Conservation (phyloP, 2,797 vertebrate genomes). For the Clarias platycephalus region DNA sequence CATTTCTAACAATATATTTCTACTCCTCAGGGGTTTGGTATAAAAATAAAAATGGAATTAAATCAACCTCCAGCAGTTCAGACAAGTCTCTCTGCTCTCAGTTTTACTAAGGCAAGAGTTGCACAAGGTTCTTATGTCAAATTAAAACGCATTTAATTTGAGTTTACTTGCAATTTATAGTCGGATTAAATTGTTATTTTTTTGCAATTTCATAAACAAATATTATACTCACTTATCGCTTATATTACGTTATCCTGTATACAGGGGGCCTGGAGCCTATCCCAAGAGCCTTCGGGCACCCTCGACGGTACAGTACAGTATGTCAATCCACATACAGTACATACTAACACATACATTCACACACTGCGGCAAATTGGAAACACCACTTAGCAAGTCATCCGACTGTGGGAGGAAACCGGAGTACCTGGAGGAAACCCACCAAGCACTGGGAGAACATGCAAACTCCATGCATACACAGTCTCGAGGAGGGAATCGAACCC, state of each 20-base stretch:
- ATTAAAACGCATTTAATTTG: background rate
- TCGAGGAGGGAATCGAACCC: too few species aligned
- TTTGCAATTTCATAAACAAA: background rate
- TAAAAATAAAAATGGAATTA: background rate
- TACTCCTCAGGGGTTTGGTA: background rate
- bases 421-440: background rate
- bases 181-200: background rate
- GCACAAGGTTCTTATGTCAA: background rate
- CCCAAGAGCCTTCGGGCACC: too few species aligned
- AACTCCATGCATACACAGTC: too few species aligned
- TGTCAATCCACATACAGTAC: too few species aligned
- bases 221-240: too few species aligned
- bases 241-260: too few species aligned
- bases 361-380: too few species aligned
- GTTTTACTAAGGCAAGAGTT: background rate
- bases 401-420: background rate
- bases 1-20: conserved; percentile 7
- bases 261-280: too few species aligned
- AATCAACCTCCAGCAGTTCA: conserved; percentile 4
- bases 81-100: too few species aligned
- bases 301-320: too few species aligned
- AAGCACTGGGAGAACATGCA: background rate
- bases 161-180: background rate
- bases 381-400: background rate
- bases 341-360: too few species aligned